Percentiles rank a stretch among this genome's conserved stretches.
Conservation (phyloP, 2,888 invertebrate species). For the Netelia inedita region DNA sequence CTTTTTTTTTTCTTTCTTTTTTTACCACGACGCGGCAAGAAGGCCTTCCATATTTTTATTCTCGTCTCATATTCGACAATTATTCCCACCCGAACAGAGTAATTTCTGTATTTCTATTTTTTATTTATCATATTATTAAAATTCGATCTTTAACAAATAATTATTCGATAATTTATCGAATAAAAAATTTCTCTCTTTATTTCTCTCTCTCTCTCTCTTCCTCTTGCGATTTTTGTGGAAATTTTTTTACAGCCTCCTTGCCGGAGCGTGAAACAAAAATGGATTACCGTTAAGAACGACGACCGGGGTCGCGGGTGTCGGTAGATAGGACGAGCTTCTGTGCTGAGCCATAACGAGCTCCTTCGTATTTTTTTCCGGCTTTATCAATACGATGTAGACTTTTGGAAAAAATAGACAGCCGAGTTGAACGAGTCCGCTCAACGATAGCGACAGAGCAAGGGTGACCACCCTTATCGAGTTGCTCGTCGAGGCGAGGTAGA, state of each 20-base stretch:
- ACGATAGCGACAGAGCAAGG: conserved; percentile 86
- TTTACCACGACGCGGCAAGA: neutral
- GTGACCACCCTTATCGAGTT: conserved; percentile 86
- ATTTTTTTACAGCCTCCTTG: conserved; percentile 62
- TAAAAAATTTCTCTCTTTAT: too few species aligned
- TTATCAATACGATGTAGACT: conserved; percentile 86
- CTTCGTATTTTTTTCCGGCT: conserved; percentile 87
- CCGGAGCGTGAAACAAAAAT: conserved; percentile 66
- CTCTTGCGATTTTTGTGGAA: neutral
- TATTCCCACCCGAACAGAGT: neutral
- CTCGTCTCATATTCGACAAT: neutral
- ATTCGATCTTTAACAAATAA: too few species aligned
- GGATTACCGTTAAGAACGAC: conserved; percentile 78
- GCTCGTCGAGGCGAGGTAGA: conserved; percentile 86
- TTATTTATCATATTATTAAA: neutral
- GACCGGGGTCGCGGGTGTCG: conserved; percentile 77
- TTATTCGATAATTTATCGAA: too few species aligned
- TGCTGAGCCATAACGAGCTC: conserved; percentile 86
- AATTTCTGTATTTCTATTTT: neutral
- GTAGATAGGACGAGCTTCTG: conserved; percentile 79
- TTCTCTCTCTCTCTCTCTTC: neutral
- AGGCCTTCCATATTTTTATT: neutral
- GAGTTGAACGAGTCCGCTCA: conserved; percentile 86
- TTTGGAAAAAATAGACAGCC: conserved; percentile 87
- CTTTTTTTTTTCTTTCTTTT: neutral